phyloP scores from a whole-genome alignment of 2,888 invertebrate species.

The Spialia ferax region DNA sequence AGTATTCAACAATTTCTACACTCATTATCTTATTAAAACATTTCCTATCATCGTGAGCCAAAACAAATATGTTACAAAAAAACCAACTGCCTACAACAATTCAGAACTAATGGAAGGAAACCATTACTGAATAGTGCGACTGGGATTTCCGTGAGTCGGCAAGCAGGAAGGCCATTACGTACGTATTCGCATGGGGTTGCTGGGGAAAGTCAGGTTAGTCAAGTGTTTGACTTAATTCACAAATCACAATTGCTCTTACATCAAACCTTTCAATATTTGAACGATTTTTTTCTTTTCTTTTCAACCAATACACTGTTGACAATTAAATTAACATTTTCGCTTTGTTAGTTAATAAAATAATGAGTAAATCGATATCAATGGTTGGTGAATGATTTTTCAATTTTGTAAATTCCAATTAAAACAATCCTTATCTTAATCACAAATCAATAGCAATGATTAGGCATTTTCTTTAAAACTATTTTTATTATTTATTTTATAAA shows the following conservation, averaged over 20 bases:
- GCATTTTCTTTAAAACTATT: too few relatives aligned
- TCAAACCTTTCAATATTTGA: neutral
- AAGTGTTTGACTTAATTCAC: constrained; percentile 2
- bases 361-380: too few relatives aligned
- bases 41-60: neutral
- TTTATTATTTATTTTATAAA: too few relatives aligned
- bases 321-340: too few relatives aligned
- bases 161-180: constrained; percentile 9
- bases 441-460: too few relatives aligned
- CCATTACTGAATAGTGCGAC: constrained; percentile 27
- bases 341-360: too few relatives aligned
- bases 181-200: constrained; percentile 1
- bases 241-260: constrained; percentile 1
- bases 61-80: neutral
- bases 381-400: too few relatives aligned
- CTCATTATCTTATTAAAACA: neutral
- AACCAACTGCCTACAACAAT: constrained; percentile 8
- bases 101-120: constrained; percentile 27
- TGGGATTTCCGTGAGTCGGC: constrained; percentile 28
- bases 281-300: neutral
- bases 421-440: too few relatives aligned
- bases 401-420: too few relatives aligned
- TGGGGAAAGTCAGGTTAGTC: constrained; percentile 7
- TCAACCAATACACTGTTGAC: neutral
- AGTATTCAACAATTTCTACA: too few relatives aligned